phyloP scores from a whole-genome alignment of 1,140 invertebrate species.

The Coenobita brevimanus region DNA sequence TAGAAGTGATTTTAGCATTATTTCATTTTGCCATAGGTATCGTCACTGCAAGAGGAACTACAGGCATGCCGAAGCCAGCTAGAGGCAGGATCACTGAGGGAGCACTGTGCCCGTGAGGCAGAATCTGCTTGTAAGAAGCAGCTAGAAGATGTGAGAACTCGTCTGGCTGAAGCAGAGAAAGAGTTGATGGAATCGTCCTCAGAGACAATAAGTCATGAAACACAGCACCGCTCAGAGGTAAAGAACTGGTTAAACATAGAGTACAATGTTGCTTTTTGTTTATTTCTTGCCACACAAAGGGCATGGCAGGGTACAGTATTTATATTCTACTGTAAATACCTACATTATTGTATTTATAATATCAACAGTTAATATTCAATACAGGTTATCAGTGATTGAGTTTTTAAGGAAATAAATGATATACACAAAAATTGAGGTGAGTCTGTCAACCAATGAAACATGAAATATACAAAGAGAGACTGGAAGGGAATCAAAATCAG shows the following conservation, averaged over 20 bases:
- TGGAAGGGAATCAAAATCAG: no score
- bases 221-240: conserved; percentile 66
- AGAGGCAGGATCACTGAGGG: conserved; percentile 40
- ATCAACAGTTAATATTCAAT: no score
- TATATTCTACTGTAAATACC: no score
- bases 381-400: no score
- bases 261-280: neutral
- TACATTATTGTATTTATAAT: no score
- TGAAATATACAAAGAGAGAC: no score
- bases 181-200: conserved; percentile 63
- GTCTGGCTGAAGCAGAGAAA: conserved; percentile 65
- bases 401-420: no score
- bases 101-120: conserved; percentile 48
- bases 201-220: conserved; percentile 62
- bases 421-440: neutral
- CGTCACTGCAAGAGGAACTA: conserved; percentile 62
- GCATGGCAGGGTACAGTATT: no score
- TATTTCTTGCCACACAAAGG: neutral
- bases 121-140: conserved; percentile 70
- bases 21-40: conserved; percentile 33
- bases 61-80: conserved; percentile 51
- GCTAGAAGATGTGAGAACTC: conserved; percentile 65
- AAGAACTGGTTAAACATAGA: neutral
- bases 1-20: no score
- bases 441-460: no score